Evolutionary conservation across 1,140 invertebrate genomes (phyloP).

Genomic region (Magallana ariakensis): DNA sequence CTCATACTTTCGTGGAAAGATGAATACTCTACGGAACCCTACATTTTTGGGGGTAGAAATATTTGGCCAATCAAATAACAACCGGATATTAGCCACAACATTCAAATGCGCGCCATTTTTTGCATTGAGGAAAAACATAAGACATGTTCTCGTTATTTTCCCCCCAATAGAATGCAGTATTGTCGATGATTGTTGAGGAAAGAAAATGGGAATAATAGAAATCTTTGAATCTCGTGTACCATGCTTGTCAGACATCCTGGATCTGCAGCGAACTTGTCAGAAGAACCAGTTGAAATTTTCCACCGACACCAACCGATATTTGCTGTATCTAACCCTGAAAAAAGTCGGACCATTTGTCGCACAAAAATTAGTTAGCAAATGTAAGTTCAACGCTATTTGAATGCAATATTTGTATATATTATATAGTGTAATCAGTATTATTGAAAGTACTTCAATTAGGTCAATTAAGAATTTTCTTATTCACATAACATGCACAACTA

Average conservation of each 20-base stretch:
- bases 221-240: slow-evolving; percentile 65
- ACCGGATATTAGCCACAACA: background rate
- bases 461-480: no score
- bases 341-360: slow-evolving; percentile 71
- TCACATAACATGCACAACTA: no score
- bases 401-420: no score
- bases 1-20: no score
- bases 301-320: slow-evolving; percentile 71
- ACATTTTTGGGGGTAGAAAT: no score
- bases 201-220: slow-evolving; percentile 38
- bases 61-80: background rate
- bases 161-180: background rate
- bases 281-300: slow-evolving; percentile 69
- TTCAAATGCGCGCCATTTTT: slow-evolving; percentile 36
- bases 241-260: slow-evolving; percentile 70
- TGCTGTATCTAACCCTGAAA: slow-evolving; percentile 71
- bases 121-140: background rate
- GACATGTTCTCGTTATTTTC: background rate
- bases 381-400: slow-evolving; percentile 63
- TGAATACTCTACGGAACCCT: no score
- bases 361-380: slow-evolving; percentile 73
- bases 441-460: no score
- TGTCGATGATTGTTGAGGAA: background rate
- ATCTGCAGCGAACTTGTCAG: slow-evolving; percentile 67
- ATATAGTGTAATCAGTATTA: no score